Percentiles rank a stretch among this genome's conserved stretches.
These are phyloP conservation scores for Cololabis saira DNA, from an alignment of 2,113 vertebrate species.

Conservation along the genomic window DNA sequence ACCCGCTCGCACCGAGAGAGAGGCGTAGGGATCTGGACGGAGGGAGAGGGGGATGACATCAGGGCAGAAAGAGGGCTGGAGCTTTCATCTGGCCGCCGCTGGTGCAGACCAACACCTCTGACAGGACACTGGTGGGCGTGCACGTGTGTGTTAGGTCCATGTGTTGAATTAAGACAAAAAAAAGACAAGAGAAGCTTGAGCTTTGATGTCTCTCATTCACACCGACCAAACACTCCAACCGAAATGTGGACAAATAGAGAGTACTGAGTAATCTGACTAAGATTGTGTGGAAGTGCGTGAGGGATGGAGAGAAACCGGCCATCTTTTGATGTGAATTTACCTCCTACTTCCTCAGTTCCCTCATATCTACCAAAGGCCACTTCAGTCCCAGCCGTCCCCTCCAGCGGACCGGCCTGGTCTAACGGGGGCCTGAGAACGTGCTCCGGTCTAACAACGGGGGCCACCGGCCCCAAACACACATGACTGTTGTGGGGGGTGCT, in stretches of 20 bases:
- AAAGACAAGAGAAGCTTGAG: conserved; percentile 51
- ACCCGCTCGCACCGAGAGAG: conserved; percentile 54
- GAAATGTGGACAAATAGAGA: conserved; percentile 63
- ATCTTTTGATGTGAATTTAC: conserved; percentile 78
- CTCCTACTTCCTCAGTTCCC: conserved; percentile 45
- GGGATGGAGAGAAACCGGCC: conserved; percentile 43
- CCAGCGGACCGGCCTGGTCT: conserved; percentile 41
- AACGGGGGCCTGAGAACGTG: conserved; percentile 68
- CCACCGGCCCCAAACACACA: conserved; percentile 59
- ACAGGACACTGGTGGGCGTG: conserved; percentile 40
- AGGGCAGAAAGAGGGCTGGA: conserved; percentile 38
- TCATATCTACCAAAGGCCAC: conserved; percentile 54
- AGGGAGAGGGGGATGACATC: conserved; percentile 37
- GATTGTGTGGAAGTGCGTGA: conserved; percentile 24
- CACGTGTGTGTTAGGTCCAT: conserved; percentile 28
- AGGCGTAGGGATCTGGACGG: conserved; percentile 4
- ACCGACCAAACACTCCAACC: conserved; percentile 72
- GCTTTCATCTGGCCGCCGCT: conserved; percentile 71
- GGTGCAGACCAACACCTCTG: conserved; percentile 68
- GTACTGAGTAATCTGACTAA: conserved; percentile 12
- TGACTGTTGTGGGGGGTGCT: conserved; percentile 14
- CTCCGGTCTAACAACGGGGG: conserved; percentile 53
- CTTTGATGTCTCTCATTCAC: conserved; percentile 83
- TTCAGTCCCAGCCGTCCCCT: conserved; percentile 26
- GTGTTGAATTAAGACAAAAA: conserved; percentile 67